These are phyloP conservation scores for Capitulum mitella DNA, from an alignment of 2,888 invertebrate species.

Conservation along the genomic window DNA sequence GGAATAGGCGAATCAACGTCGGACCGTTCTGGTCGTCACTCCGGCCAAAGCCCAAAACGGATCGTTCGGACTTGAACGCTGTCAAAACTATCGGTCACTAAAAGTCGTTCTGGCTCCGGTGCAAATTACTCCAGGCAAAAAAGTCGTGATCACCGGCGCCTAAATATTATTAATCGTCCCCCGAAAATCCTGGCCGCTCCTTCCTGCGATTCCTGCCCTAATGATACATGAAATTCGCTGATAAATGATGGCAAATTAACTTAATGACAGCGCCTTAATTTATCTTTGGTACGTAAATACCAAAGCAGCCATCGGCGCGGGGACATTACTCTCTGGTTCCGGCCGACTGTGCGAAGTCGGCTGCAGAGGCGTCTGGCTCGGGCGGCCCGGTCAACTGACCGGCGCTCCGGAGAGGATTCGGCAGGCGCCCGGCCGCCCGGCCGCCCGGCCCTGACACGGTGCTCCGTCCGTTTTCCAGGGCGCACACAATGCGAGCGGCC, in stretches of 20 bases:
- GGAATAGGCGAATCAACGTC: no score
- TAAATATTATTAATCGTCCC: constrained; percentile 5
- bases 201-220: constrained; percentile 14
- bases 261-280: constrained; percentile 16
- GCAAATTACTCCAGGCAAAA: not conserved
- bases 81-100: not conserved
- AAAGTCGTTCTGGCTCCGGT: not conserved
- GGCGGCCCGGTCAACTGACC: no score
- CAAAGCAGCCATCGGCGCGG: not conserved
- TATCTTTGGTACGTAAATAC: not conserved
- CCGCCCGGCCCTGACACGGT: not conserved
- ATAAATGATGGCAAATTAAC: constrained; percentile 18
- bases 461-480: not conserved
- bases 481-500: not conserved
- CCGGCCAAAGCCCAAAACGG: no score
- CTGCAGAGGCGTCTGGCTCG: no score
- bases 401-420: no score
- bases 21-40: no score
- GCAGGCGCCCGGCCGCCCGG: no score
- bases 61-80: no score
- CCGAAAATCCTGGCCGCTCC: not conserved
- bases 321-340: not conserved
- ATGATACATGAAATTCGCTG: constrained; percentile 23
- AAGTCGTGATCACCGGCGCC: not conserved
- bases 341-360: no score